Evolutionary conservation across 2,797 vertebrate species (phyloP).

Genomic region (Etheostoma nigrum): DNA sequence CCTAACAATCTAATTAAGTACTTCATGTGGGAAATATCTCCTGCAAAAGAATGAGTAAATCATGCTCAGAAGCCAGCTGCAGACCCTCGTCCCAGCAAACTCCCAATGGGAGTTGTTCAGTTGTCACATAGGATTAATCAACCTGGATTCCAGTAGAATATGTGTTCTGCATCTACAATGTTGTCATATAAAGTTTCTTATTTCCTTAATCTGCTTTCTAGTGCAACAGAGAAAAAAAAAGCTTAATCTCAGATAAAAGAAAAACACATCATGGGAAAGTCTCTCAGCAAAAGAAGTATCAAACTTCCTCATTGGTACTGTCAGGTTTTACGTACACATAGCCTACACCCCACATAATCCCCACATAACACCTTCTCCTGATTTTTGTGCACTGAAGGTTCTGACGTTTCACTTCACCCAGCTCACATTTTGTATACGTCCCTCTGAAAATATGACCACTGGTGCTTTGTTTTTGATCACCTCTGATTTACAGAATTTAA

Average conservation of each 20-base stretch:
- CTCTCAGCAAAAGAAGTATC: neutral
- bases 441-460: neutral
- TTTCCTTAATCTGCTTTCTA: neutral
- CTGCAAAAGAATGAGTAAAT: neutral
- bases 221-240: neutral
- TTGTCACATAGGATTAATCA: neutral
- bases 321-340: too few relatives aligned
- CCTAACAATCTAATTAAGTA: slow-evolving; percentile 42
- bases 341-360: too few relatives aligned
- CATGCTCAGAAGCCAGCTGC: neutral
- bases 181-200: neutral
- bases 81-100: neutral
- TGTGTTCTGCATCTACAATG: neutral
- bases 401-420: too few relatives aligned
- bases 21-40: slow-evolving; percentile 24
- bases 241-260: neutral
- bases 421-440: neutral
- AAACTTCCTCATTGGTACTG: neutral
- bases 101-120: slow-evolving; percentile 1
- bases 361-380: too few relatives aligned
- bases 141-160: neutral
- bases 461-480: neutral
- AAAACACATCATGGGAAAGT: neutral
- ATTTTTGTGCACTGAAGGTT: too few relatives aligned
- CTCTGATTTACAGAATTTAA: neutral